Conservation (phyloP, 2,797 vertebrate species). For the Sphenopsis melanotis region DNA sequence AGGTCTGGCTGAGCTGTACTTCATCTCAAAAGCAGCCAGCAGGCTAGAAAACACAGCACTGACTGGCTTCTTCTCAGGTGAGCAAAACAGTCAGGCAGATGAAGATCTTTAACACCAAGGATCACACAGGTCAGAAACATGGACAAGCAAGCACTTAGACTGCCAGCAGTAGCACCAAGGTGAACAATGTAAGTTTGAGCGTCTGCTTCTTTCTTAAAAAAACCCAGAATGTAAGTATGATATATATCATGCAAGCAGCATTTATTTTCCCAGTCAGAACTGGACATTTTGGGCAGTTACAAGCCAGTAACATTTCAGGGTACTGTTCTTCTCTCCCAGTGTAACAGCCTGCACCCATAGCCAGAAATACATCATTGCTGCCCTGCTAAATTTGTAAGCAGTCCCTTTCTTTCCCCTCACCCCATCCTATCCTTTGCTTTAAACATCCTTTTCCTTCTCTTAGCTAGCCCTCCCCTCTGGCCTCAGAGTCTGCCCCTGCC, state of each 20-base stretch:
- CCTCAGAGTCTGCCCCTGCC: not conserved
- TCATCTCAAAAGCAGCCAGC: not conserved
- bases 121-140: not conserved
- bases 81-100: not conserved
- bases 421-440: not conserved
- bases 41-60: not conserved
- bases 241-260: not conserved
- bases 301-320: not conserved
- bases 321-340: not conserved
- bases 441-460: not conserved
- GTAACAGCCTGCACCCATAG: not conserved
- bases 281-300: not conserved
- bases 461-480: not conserved
- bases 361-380: not conserved
- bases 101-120: not conserved
- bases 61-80: not conserved
- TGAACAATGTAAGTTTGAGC: accelerated
- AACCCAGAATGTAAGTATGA: not conserved
- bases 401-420: not conserved
- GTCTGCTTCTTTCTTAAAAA: not conserved
- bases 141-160: not conserved
- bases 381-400: not conserved
- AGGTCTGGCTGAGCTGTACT: not conserved
- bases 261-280: not conserved
- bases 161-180: not conserved